These are phyloP conservation scores for Noctuana brunneofusca DNA, from an alignment of 2,888 invertebrate genomes.

Conservation along the genomic window DNA sequence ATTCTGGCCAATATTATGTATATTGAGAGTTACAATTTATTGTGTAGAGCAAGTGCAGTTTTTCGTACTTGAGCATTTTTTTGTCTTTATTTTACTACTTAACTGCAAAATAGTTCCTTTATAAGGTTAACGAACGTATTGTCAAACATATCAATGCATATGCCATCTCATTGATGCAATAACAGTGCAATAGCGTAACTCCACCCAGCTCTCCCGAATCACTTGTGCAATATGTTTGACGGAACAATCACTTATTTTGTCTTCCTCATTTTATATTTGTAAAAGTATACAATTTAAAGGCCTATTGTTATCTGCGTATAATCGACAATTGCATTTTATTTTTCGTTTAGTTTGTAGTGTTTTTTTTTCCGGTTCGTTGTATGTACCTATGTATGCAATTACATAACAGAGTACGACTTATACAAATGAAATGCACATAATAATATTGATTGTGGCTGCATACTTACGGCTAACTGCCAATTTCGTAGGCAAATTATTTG, in stretches of 20 bases:
- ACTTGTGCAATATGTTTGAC: slow-evolving; percentile 52
- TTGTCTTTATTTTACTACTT: slow-evolving; percentile 41
- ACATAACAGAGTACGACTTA: slow-evolving; percentile 43
- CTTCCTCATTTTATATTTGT: slow-evolving; percentile 51
- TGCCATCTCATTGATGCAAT: slow-evolving; percentile 34
- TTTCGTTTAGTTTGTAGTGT: slow-evolving; percentile 47
- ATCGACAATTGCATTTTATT: slow-evolving; percentile 49
- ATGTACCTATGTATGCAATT: slow-evolving; percentile 41
- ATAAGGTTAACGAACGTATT: slow-evolving; percentile 35
- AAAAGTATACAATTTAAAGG: slow-evolving; percentile 45
- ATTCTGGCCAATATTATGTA: slow-evolving; percentile 58
- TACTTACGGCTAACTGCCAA: slow-evolving; percentile 23
- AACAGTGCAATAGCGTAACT: slow-evolving; percentile 26
- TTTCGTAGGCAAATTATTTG: slow-evolving; percentile 3
- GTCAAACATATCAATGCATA: slow-evolving; percentile 56
- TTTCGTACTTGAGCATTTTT: slow-evolving; percentile 48
- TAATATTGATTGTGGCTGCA: slow-evolving; percentile 39
- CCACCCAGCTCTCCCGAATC: background rate
- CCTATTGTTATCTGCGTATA: slow-evolving; percentile 46
- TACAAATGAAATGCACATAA: slow-evolving; percentile 45
- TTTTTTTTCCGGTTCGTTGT: slow-evolving; percentile 39
- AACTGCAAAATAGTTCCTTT: slow-evolving; percentile 47
- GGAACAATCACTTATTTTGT: slow-evolving; percentile 48
- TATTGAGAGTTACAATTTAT: slow-evolving; percentile 55
- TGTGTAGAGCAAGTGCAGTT: slow-evolving; percentile 54